Percentiles rank a stretch among this genome's conserved stretches.
These are phyloP conservation scores for Cyprinus carpio DNA, from an alignment of 2,113 vertebrate species.

Conservation along the genomic window DNA sequence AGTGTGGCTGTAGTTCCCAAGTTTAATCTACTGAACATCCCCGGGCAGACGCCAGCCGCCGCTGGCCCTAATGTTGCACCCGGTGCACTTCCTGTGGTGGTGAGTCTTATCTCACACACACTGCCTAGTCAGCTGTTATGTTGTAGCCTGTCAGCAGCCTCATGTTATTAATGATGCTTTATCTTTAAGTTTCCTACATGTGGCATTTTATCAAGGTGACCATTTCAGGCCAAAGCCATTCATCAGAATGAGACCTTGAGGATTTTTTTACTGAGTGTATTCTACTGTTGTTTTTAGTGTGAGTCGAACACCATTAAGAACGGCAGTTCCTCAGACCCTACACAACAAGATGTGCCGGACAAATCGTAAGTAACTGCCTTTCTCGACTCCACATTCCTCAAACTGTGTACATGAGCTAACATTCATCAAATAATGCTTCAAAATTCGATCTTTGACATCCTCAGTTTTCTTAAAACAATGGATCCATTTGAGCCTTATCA, in stretches of 20 bases:
- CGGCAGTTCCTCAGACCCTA: slow-evolving; percentile 67
- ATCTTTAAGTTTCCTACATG: background rate
- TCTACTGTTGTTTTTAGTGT: slow-evolving; percentile 70
- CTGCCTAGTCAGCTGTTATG: slow-evolving; percentile 2
- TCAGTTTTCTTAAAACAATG: slow-evolving; percentile 61
- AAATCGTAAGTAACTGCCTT: slow-evolving; percentile 73
- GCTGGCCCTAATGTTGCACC: slow-evolving; percentile 64
- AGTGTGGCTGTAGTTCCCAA: slow-evolving; percentile 97
- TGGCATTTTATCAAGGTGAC: background rate
- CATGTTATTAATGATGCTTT: slow-evolving; percentile 31
- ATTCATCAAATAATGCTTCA: slow-evolving; percentile 3
- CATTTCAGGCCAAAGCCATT: background rate
- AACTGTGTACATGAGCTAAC: background rate
- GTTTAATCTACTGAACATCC: slow-evolving; percentile 92
- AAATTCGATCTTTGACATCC: slow-evolving; percentile 29
- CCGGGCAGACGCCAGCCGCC: slow-evolving; percentile 80
- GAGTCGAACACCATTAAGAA: slow-evolving; percentile 82
- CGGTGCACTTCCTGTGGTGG: slow-evolving; percentile 82
- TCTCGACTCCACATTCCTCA: background rate
- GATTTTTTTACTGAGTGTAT: background rate
- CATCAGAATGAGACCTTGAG: slow-evolving; percentile 13
- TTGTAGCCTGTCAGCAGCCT: background rate
- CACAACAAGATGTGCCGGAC: slow-evolving; percentile 78
- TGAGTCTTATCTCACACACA: slow-evolving; percentile 64
- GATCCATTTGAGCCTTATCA: slow-evolving; percentile 56